Percentiles rank a stretch among this genome's conserved stretches.
Evolutionary conservation across 1,140 invertebrate genomes (phyloP).

Genomic region (Stratiolaelaps scimitus): DNA sequence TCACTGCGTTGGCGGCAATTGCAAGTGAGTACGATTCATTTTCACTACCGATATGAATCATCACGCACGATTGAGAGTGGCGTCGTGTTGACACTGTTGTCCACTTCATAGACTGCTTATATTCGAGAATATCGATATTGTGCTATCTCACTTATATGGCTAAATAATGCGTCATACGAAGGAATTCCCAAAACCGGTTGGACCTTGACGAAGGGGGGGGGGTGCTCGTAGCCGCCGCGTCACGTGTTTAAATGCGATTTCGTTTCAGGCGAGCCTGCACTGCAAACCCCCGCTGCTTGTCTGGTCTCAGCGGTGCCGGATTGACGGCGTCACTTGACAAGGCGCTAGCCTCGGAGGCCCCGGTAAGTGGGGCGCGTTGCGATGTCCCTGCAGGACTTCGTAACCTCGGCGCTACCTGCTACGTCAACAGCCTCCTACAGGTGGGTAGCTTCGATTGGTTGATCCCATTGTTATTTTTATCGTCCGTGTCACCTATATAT

Average conservation of each 20-base stretch:
- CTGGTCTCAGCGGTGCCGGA: conserved; percentile 49
- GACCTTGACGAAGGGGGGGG: too few species aligned
- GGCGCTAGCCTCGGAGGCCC: conserved; percentile 46
- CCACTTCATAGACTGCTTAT: too few species aligned
- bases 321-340: conserved; percentile 42
- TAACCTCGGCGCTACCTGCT: conserved; percentile 60
- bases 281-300: conserved; percentile 54
- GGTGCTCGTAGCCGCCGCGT: too few species aligned
- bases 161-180: background rate
- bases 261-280: conserved; percentile 51
- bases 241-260: too few species aligned
- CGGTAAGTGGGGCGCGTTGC: conserved; percentile 43
- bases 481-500: too few species aligned
- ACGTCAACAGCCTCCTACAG: conserved; percentile 59
- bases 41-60: too few species aligned
- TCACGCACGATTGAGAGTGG: too few species aligned
- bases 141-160: too few species aligned
- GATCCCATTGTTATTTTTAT: background rate
- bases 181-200: too few species aligned
- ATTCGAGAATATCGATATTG: too few species aligned
- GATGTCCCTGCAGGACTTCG: conserved; percentile 49
- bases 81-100: too few species aligned
- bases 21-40: conserved; percentile 7
- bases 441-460: conserved; percentile 32
- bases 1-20: background rate